Percentiles rank a stretch among this genome's conserved stretches.
phyloP scores from a whole-genome alignment of 2,888 invertebrate species.

The Atrina japonica region DNA sequence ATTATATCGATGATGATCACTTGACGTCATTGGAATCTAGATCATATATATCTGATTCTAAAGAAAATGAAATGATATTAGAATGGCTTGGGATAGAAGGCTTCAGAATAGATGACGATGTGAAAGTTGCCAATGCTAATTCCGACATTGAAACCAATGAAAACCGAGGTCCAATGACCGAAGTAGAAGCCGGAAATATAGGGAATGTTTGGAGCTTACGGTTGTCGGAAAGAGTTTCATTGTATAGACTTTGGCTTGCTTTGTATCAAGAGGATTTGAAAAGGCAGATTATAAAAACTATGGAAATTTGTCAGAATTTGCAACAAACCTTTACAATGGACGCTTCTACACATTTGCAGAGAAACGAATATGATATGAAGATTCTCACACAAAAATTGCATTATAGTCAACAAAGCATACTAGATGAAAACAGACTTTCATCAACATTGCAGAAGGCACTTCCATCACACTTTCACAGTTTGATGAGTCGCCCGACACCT shows the following conservation, averaged over 20 bases:
- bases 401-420: no score
- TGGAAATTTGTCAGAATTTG: no score
- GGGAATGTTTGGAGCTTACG: constrained; percentile 47
- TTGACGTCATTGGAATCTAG: constrained; percentile 27
- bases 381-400: no score
- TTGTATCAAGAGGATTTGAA: constrained; percentile 47
- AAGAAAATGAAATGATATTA: not conserved
- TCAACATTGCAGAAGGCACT: no score
- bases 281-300: not conserved
- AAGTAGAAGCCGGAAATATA: not conserved
- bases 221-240: constrained; percentile 78
- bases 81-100: not conserved
- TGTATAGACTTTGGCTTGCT: constrained; percentile 78
- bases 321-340: no score
- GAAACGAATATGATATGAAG: no score
- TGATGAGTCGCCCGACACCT: not conserved
- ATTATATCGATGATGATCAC: constrained; percentile 49
- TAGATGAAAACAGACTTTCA: no score
- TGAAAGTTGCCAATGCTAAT: constrained; percentile 18
- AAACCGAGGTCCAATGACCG: constrained; percentile 5
- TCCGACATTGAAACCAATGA: constrained; percentile 27
- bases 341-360: no score
- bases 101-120: not conserved
- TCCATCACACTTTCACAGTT: not conserved
- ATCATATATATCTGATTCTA: not conserved